Base-by-base conservation (phyloP, 2,113 vertebrate genomes). In the Hypocryptadius cinnamomeus region DNA sequence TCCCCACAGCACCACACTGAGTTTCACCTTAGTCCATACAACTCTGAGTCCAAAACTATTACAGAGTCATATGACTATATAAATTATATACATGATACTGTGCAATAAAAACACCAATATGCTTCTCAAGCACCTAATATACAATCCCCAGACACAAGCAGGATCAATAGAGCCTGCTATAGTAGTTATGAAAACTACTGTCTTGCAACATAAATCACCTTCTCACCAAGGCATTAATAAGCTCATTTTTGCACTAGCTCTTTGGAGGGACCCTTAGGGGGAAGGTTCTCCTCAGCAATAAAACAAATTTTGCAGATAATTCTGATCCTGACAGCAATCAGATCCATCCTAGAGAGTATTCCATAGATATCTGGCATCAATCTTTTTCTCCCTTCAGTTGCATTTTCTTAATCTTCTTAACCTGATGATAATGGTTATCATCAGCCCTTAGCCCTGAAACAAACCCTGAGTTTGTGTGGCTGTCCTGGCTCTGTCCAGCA, bases 201-300 rank as follows among this genome's bases (percentile, higher is more conserved):
- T 65, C 65, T 85, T 60, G 70, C 4, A 2, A 44, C 44, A 61
- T 17, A 20, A 89, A 91, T 64, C 73, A 68, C 57, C 70, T 61
- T 56, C 70, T 76, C 89, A 94, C 66, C 73, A 76, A 64, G n/a
- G 45, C n/a, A 85, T 81, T 87, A 89, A 87, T 64, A 89, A 94
- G 70, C 31, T 85, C 56, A 51, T 56, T 89, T 71, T 70, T 78
- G 65, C 60, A 66, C 60, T 11, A 78, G 35, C 40, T 81, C 39
- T 74, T 66, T 51, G 56, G 51, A 85, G 20, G 23, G 10, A 81
- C 21, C 47, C 74, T 73, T 28, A 48, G 16, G 21, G 50, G 30
- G 19, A 66, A 86, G 33, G 47, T 18, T 77, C 47, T 64, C 42
- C 57, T 60, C 66, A 85, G 35, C 2, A 24, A 73, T 42, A 59